Conservation (phyloP, 2,113 vertebrate species). For the Elanus axillaris region DNA sequence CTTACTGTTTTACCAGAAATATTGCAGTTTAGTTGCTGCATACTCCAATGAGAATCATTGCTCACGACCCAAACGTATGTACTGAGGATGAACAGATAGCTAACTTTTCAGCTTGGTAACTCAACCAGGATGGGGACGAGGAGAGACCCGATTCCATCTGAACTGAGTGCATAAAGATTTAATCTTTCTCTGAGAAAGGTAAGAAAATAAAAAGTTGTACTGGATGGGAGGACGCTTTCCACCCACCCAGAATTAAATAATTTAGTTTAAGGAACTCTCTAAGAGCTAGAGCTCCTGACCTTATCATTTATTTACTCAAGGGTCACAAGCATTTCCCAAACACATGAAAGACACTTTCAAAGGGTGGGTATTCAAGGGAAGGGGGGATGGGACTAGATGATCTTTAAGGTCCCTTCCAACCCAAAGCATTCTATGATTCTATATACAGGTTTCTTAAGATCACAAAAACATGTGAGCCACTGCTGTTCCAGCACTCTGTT, state of each 20-base stretch:
- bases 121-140: neutral
- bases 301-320: neutral
- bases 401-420: neutral
- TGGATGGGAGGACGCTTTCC: neutral
- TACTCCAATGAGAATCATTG: neutral
- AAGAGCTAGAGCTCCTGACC: neutral
- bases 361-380: neutral
- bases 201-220: neutral
- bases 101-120: neutral
- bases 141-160: neutral
- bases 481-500: neutral
- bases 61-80: neutral
- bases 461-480: neutral
- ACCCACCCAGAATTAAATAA: neutral
- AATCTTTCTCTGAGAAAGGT: neutral
- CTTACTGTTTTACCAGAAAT: neutral
- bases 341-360: neutral
- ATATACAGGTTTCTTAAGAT: neutral
- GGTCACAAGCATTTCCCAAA: neutral
- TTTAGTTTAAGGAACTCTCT: neutral
- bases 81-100: neutral
- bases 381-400: neutral
- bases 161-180: neutral
- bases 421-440: neutral
- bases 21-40: neutral